Conservation (phyloP, 2,888 invertebrate genomes). For the Leuctra nigra region DNA sequence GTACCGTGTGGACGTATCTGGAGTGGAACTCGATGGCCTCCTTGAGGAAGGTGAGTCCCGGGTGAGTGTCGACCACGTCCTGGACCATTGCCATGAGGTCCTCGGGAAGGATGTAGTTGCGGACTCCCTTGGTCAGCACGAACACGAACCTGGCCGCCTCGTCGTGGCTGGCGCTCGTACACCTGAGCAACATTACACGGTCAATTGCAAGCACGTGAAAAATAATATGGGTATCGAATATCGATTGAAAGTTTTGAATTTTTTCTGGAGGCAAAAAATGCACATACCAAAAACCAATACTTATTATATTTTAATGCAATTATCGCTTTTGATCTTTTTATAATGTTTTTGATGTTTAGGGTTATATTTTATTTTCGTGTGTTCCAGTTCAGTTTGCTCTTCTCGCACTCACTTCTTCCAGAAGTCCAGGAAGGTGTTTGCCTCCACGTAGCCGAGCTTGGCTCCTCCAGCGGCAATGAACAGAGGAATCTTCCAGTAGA, state of each 20-base stretch:
- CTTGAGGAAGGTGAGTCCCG: conserved; percentile 93
- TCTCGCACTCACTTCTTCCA: conserved; percentile 91
- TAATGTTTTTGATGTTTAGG: no score
- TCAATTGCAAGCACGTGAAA: neutral
- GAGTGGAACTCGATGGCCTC: conserved; percentile 99
- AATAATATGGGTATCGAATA: no score
- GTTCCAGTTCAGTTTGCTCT: no score
- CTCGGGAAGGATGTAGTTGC: conserved; percentile 67
- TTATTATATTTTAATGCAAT: no score
- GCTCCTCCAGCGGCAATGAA: conserved; percentile 79
- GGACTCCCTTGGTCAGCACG: conserved; percentile 69
- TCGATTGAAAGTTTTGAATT: no score
- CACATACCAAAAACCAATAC: no score
- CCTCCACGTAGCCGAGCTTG: conserved; percentile 65
- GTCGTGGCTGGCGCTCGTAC: conserved; percentile 79
- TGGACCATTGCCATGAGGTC: conserved; percentile 92
- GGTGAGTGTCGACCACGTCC: conserved; percentile 98
- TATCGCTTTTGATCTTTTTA: no score
- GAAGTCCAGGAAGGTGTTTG: conserved; percentile 77
- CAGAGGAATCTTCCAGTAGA: conserved; percentile 97
- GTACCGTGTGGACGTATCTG: conserved; percentile 93
- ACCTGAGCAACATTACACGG: conserved; percentile 44
- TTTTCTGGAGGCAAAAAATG: no score
- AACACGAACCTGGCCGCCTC: conserved; percentile 82
- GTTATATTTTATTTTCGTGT: no score